Evolutionary conservation across 2,888 invertebrate genomes (phyloP).

Genomic region (Gibbula magus): DNA sequence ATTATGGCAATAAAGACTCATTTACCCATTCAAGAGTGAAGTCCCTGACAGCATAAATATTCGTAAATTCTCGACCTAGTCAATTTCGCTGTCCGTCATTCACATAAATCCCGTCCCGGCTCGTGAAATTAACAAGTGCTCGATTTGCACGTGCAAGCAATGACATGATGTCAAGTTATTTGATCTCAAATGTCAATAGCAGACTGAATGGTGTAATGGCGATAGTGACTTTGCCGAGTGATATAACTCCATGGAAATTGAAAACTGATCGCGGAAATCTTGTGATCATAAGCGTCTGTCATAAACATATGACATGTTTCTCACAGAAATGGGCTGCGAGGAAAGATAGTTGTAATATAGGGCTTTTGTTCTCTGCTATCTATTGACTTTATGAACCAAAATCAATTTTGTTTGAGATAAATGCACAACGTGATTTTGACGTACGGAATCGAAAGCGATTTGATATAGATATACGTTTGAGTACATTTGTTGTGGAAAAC

Average conservation of each 20-base stretch:
- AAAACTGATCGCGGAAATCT: background rate
- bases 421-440: too few species aligned
- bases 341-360: background rate
- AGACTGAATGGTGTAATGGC: background rate
- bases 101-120: background rate
- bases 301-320: background rate
- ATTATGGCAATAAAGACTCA: too few species aligned
- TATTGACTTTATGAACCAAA: too few species aligned
- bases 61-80: too few species aligned
- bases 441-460: too few species aligned
- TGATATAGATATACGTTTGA: too few species aligned
- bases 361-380: background rate
- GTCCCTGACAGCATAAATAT: too few species aligned
- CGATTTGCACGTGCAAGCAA: background rate
- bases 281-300: background rate
- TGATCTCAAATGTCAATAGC: constrained; percentile 16
- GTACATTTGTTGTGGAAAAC: too few species aligned
- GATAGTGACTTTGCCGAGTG: background rate
- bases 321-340: background rate
- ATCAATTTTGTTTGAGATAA: too few species aligned
- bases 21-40: too few species aligned
- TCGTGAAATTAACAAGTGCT: background rate
- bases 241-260: background rate
- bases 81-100: too few species aligned
- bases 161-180: background rate